A percentile compares a stretch with the other conserved stretches of the same genome.
Evolutionary conservation across 2,888 invertebrate species (phyloP).

Genomic region (Leptopilina myrica): DNA sequence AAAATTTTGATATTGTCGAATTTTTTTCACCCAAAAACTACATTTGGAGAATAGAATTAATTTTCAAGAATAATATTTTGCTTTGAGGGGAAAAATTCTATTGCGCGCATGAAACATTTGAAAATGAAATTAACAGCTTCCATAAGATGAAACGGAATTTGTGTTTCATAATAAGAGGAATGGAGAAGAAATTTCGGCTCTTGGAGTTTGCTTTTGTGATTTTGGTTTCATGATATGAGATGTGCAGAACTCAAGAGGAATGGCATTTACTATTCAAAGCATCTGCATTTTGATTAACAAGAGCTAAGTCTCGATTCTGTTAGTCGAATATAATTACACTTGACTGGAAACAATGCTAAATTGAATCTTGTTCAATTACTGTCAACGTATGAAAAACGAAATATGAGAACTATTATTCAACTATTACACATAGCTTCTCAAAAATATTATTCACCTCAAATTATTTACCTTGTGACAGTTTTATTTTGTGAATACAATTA

Average conservation of each 20-base stretch:
- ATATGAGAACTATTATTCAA: not conserved
- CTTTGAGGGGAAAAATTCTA: not conserved
- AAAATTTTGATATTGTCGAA: no score
- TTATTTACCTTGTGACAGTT: not conserved
- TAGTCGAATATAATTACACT: constrained; percentile 7
- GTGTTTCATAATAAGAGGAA: not conserved
- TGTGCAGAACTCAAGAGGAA: not conserved
- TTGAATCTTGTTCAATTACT: constrained; percentile 16
- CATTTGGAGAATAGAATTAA: not conserved
- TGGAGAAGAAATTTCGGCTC: constrained; percentile 5
- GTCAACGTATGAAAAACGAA: not conserved
- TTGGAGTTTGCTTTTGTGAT: constrained; percentile 4
- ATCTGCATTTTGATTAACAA: constrained; percentile 15
- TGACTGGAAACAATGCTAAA: constrained; percentile 8
- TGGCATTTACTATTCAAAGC: constrained; percentile 4
- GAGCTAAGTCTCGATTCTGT: constrained; percentile 4
- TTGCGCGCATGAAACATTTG: not conserved
- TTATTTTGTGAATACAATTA: no score
- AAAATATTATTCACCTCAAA: not conserved
- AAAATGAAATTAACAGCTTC: not conserved
- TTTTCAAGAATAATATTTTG: not conserved
- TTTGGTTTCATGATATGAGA: constrained; percentile 5
- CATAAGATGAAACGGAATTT: not conserved
- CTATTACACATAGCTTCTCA: not conserved
- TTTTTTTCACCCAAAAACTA: not conserved